These are phyloP conservation scores for Magallana gigas DNA, from an alignment of 1,140 invertebrate genomes.

Conservation along the genomic window DNA sequence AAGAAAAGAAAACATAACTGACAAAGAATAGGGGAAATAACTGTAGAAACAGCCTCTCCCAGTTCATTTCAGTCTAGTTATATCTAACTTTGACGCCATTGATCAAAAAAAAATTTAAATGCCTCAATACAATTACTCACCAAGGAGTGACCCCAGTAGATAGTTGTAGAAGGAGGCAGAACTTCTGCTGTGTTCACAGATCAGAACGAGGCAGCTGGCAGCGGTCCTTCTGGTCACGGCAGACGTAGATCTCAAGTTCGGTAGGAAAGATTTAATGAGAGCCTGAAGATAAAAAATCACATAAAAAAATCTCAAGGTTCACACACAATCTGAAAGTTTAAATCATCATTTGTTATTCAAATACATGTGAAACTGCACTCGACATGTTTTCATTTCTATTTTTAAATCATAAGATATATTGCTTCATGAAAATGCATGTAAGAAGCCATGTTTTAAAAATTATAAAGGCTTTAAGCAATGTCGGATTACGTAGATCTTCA, in stretches of 20 bases:
- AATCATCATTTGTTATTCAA: background rate
- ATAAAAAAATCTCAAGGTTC: background rate
- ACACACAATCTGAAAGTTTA: background rate
- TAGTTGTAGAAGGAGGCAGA: constrained; percentile 83
- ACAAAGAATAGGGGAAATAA: too few relatives aligned
- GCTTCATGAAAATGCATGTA: too few relatives aligned
- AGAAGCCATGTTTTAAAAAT: too few relatives aligned
- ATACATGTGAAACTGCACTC: background rate
- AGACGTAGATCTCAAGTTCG: constrained; percentile 83
- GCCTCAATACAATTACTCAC: constrained; percentile 62
- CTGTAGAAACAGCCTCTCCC: too few relatives aligned
- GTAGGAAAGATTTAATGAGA: constrained; percentile 84
- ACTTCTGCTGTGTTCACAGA: constrained; percentile 84
- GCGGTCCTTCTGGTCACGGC: constrained; percentile 84
- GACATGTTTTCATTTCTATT: background rate
- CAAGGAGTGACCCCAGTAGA: constrained; percentile 81
- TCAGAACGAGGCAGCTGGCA: constrained; percentile 83
- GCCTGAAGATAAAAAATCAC: constrained; percentile 76
- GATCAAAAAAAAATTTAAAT: too few relatives aligned
- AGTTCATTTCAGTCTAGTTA: too few relatives aligned
- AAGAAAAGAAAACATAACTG: too few relatives aligned
- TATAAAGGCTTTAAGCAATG: too few relatives aligned
- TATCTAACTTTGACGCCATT: too few relatives aligned
- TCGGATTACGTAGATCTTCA: too few relatives aligned
- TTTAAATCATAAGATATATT: too few relatives aligned